Conservation (phyloP, 64 coral and sea anemone genomes). For the Hydrozoanthus tunicans region DNA sequence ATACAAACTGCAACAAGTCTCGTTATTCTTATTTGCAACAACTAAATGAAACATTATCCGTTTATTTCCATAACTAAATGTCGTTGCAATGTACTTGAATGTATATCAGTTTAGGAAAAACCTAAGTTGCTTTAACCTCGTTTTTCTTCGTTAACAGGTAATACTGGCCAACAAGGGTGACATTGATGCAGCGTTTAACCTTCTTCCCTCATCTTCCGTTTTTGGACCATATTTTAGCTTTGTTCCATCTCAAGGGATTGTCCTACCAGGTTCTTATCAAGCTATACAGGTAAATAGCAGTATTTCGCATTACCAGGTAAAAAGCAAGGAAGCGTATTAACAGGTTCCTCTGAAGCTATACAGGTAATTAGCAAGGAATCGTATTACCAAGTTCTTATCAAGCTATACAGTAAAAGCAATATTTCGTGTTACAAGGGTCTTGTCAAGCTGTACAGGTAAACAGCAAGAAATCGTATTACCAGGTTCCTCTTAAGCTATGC, state of each 20-base stretch:
- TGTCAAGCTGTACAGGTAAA: too few species aligned
- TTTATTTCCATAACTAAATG: too few species aligned
- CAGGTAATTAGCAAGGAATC: too few species aligned
- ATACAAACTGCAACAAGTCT: too few species aligned
- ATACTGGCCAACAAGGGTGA: slow-evolving; percentile 92
- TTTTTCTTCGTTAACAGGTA: slow-evolving; percentile 50
- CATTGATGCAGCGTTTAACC: slow-evolving; percentile 88
- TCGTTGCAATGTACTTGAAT: too few species aligned
- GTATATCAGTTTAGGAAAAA: not conserved
- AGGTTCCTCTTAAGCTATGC: too few species aligned
- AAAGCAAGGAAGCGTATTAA: not conserved
- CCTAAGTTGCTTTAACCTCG: not conserved
- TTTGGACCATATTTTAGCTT: slow-evolving; percentile 91
- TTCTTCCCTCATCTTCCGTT: slow-evolving; percentile 60
- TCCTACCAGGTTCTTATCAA: slow-evolving; percentile 87
- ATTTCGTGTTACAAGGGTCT: too few species aligned
- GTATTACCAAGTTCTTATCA: too few species aligned
- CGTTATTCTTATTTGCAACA: too few species aligned
- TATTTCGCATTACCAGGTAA: not conserved
- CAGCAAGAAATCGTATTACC: too few species aligned
- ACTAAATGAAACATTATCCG: too few species aligned
- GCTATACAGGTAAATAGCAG: slow-evolving; percentile 79
- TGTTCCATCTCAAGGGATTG: slow-evolving; percentile 88
- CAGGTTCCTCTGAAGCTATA: not conserved
- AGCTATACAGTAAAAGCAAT: too few species aligned